Evolutionary conservation across 2,888 invertebrate genomes (phyloP).

Genomic region (Drosophila infuscata): DNA sequence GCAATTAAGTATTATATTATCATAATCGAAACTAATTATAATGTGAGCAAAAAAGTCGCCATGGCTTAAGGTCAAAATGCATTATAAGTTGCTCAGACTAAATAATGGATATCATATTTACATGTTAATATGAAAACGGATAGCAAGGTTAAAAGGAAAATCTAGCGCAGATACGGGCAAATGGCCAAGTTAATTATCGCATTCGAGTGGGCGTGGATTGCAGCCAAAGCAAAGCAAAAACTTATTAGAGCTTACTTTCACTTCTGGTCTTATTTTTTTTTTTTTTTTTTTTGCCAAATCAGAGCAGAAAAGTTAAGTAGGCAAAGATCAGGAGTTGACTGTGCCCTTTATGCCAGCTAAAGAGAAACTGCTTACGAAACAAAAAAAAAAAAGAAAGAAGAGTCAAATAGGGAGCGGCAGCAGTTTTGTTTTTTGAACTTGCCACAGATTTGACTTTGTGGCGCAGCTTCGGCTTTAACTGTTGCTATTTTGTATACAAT

Average conservation of each 20-base stretch:
- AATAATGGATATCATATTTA: slow-evolving; percentile 71
- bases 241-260: slow-evolving; percentile 62
- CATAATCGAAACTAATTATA: slow-evolving; percentile 64
- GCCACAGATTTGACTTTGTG: slow-evolving; percentile 72
- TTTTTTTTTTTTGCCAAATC: slow-evolving; percentile 43
- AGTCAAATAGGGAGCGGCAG: slow-evolving; percentile 58
- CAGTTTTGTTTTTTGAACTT: slow-evolving; percentile 66
- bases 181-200: slow-evolving; percentile 70
- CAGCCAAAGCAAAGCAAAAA: slow-evolving; percentile 44
- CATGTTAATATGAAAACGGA: slow-evolving; percentile 64
- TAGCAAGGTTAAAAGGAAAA: slow-evolving; percentile 1
- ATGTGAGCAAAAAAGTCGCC: slow-evolving; percentile 25
- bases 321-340: slow-evolving; percentile 51
- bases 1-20: slow-evolving; percentile 43
- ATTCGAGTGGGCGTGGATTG: slow-evolving; percentile 32
- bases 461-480: slow-evolving; percentile 23
- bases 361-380: slow-evolving; percentile 78
- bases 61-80: slow-evolving; percentile 15
- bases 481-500: slow-evolving; percentile 66
- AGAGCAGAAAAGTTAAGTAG: slow-evolving; percentile 68
- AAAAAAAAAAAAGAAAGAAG: slow-evolving; percentile 42
- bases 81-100: slow-evolving; percentile 40
- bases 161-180: slow-evolving; percentile 28
- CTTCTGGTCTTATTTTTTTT: background rate
- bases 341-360: slow-evolving; percentile 51